Percentiles rank a stretch among this genome's conserved stretches.
phyloP scores from a whole-genome alignment of 2,113 vertebrate species.

The Macaca fascicularis region DNA sequence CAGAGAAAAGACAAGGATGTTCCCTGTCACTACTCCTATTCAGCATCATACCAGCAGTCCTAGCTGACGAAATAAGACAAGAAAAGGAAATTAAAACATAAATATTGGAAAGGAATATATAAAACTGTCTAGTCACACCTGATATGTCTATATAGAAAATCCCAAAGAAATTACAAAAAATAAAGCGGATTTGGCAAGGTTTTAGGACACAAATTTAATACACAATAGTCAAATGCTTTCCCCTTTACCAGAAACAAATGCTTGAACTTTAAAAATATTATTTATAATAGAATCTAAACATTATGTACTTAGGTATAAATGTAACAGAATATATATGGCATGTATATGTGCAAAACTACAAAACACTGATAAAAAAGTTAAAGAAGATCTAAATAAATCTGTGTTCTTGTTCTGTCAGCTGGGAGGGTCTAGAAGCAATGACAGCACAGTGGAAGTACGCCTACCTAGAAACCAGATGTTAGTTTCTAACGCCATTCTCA shows the following conservation, averaged over 20 bases:
- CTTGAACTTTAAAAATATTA: background rate
- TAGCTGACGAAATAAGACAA: background rate
- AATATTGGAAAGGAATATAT: background rate
- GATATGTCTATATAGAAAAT: background rate
- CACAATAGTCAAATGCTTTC: background rate
- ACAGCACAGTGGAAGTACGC: background rate
- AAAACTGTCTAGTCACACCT: background rate
- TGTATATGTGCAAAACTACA: background rate
- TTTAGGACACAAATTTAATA: background rate
- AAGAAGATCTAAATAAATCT: background rate
- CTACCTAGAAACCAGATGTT: background rate
- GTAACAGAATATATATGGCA: background rate
- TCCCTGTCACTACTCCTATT: background rate
- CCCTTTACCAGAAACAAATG: background rate
- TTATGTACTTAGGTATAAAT: background rate
- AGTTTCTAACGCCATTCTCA: background rate
- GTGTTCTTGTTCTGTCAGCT: background rate
- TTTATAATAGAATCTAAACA: background rate
- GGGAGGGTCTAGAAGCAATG: background rate
- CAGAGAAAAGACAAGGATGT: background rate
- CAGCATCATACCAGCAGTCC: background rate
- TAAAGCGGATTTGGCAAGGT: background rate
- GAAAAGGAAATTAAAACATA: background rate
- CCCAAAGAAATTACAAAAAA: background rate
- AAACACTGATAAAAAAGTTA: background rate